Percentiles rank a stretch among this genome's conserved stretches.
phyloP scores from a whole-genome alignment of 1,140 invertebrate species.

The Tetramorium parvispinum region DNA sequence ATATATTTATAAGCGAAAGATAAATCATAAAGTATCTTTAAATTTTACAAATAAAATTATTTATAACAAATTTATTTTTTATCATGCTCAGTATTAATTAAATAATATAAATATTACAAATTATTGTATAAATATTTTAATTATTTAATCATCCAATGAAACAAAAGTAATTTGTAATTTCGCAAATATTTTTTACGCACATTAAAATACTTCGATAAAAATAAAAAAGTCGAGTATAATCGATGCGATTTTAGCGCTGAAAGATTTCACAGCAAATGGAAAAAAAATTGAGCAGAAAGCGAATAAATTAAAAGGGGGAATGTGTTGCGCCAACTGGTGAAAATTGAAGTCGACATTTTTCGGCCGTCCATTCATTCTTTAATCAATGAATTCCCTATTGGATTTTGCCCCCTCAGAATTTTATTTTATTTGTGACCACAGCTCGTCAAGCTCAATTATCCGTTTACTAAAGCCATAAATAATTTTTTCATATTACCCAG shows the following conservation, averaged over 20 bases:
- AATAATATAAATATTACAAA: background rate
- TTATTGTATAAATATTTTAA: background rate
- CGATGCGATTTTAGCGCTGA: conserved; percentile 24
- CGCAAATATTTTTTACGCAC: background rate
- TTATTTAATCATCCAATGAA: background rate
- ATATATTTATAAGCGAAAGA: too few relatives aligned
- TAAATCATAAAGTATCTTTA: too few relatives aligned
- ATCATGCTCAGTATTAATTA: background rate
- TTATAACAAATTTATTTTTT: too few relatives aligned
- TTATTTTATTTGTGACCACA: conserved; percentile 33
- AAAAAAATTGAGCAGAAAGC: conserved; percentile 45
- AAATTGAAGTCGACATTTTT: conserved; percentile 52
- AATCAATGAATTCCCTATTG: conserved; percentile 55
- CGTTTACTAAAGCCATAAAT: conserved; percentile 21
- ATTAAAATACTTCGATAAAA: background rate
- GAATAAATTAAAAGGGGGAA: conserved; percentile 49
- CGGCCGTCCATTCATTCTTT: conserved; percentile 43
- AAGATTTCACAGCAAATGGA: conserved; percentile 9
- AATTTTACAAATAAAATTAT: too few relatives aligned
- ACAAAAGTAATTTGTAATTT: background rate
- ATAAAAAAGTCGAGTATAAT: conserved; percentile 17
- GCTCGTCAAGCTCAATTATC: conserved; percentile 30
- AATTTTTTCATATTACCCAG: background rate
- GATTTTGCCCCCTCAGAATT: conserved; percentile 40
- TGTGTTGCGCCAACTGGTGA: conserved; percentile 57